Evolutionary conservation across 2,797 vertebrate species (phyloP).

Genomic region (Nasua narica): DNA sequence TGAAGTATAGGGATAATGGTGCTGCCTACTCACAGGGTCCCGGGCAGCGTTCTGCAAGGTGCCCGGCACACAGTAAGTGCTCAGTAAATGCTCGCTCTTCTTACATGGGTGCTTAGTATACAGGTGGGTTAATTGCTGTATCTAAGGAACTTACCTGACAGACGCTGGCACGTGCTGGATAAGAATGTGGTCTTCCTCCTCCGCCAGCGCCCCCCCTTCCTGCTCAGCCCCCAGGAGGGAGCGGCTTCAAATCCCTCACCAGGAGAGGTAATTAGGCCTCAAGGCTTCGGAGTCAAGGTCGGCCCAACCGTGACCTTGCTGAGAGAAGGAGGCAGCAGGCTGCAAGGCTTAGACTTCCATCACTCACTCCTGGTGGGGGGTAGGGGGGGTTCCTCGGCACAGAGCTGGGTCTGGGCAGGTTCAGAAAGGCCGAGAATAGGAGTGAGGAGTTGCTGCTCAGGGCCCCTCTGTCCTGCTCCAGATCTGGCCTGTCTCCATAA

Average conservation of each 20-base stretch:
- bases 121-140: neutral
- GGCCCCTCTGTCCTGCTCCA: too few species aligned
- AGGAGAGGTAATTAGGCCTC: neutral
- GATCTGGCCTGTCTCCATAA: neutral
- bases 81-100: neutral
- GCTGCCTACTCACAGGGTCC: neutral
- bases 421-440: neutral
- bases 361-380: neutral
- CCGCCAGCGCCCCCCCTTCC: neutral
- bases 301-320: neutral
- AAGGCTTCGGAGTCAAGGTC: slow-evolving; percentile 4
- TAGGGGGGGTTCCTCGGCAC: neutral
- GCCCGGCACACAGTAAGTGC: neutral
- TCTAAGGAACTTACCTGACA: neutral
- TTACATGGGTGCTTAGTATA: neutral
- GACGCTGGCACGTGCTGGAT: neutral
- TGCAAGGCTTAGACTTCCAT: neutral
- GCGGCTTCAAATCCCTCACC: neutral
- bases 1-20: neutral
- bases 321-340: neutral
- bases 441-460: rapidly evolving
- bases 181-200: neutral
- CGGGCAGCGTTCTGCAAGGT: rapidly evolving
- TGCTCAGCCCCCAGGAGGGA: neutral
- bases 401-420: neutral